These are phyloP conservation scores for Myopa testacea DNA, from an alignment of 2,888 invertebrate genomes.

Conservation along the genomic window DNA sequence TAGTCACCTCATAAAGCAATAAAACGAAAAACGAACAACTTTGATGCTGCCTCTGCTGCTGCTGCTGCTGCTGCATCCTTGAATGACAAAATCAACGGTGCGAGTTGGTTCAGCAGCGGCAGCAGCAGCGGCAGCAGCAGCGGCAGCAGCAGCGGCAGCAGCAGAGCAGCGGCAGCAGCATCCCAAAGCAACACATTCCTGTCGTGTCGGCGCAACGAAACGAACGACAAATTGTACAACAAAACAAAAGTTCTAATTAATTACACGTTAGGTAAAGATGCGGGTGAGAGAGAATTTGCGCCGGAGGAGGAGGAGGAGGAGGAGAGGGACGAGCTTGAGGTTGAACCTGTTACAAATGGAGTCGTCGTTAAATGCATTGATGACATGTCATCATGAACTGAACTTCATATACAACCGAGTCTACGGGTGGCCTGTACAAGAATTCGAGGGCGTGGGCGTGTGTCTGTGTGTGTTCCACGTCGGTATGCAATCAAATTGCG, in stretches of 20 bases:
- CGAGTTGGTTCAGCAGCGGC: neutral
- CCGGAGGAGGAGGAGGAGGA: neutral
- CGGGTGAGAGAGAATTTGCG: neutral
- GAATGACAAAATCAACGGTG: slow-evolving; percentile 16
- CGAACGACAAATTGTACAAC: slow-evolving; percentile 38
- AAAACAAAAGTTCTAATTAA: slow-evolving; percentile 39
- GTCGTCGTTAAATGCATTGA: slow-evolving; percentile 36
- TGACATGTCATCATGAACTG: slow-evolving; percentile 22
- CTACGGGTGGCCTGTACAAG: neutral
- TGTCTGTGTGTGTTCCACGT: neutral
- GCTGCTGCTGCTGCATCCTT: slow-evolving; percentile 11
- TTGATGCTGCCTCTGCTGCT: slow-evolving; percentile 15
- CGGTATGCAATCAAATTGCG: neutral
- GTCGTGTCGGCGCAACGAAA: neutral
- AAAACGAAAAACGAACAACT: slow-evolving; percentile 30
- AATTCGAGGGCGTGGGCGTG: neutral
- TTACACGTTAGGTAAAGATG: slow-evolving; percentile 32
- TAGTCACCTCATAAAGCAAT: slow-evolving; percentile 40
- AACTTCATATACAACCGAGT: slow-evolving; percentile 5
- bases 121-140: neutral
- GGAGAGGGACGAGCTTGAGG: neutral
- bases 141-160: neutral
- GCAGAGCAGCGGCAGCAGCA: neutral
- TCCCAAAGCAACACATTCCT: neutral
- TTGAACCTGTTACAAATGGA: slow-evolving; percentile 27